A percentile compares a stretch with the other conserved stretches of the same genome.
These are phyloP conservation scores for Mimumesa dahlbomi DNA, from an alignment of 2,888 invertebrate genomes.

Conservation along the genomic window DNA sequence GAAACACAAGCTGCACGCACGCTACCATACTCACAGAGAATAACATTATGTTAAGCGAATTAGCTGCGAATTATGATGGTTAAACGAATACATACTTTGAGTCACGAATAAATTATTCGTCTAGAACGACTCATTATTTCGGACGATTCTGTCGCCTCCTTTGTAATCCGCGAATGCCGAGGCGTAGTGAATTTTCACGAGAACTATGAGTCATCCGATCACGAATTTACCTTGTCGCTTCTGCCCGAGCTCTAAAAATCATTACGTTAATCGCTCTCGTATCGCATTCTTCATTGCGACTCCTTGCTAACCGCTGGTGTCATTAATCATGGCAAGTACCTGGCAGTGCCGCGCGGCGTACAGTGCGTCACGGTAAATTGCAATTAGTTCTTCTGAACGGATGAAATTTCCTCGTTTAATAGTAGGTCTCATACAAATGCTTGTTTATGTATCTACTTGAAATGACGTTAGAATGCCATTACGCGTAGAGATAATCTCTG, in stretches of 20 bases:
- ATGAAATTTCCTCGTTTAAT: not conserved
- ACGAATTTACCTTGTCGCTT: constrained; percentile 39
- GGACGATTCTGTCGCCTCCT: constrained; percentile 49
- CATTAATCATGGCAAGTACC: constrained; percentile 22
- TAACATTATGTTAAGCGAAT: constrained; percentile 18
- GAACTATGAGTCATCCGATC: constrained; percentile 46
- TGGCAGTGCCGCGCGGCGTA: not conserved
- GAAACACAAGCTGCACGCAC: not conserved
- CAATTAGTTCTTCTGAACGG: constrained; percentile 2
- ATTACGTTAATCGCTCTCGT: constrained; percentile 21
- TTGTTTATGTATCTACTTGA: too few relatives aligned
- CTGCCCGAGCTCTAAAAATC: constrained; percentile 22
- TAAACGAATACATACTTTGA: constrained; percentile 25
- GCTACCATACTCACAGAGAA: constrained; percentile 2
- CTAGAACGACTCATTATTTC: constrained; percentile 55
- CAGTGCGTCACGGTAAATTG: constrained; percentile 8
- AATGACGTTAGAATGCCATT: too few relatives aligned
- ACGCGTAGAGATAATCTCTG: too few relatives aligned
- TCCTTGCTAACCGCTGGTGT: constrained; percentile 21
- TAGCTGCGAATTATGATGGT: constrained; percentile 16
- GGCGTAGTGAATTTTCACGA: constrained; percentile 31
- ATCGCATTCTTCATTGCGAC: constrained; percentile 17
- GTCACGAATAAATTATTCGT: constrained; percentile 45
- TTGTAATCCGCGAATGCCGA: constrained; percentile 12
- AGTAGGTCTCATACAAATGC: not conserved